phyloP scores from a whole-genome alignment of 1,140 invertebrate genomes.

The Zaprionus gabonicus region DNA sequence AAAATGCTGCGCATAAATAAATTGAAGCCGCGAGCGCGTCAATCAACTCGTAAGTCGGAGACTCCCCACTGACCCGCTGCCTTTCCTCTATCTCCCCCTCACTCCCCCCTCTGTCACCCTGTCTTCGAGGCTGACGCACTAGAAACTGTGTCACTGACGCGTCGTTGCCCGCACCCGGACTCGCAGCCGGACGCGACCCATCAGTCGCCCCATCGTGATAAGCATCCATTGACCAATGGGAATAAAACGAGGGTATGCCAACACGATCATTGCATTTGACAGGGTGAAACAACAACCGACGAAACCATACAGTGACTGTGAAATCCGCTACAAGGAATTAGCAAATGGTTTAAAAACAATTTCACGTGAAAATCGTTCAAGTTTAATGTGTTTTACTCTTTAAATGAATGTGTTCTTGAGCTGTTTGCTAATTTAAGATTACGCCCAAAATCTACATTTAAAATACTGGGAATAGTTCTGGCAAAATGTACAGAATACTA shows the following conservation, averaged over 20 bases:
- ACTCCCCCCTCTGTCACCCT: not conserved
- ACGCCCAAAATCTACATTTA: too few species aligned
- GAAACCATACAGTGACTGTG: not conserved
- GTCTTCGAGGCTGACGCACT: not conserved
- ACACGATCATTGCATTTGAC: conserved; percentile 13
- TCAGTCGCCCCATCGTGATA: conserved; percentile 37
- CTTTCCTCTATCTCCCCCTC: not conserved
- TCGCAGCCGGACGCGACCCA: conserved; percentile 45
- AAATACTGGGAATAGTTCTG: too few species aligned
- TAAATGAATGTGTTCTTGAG: too few species aligned
- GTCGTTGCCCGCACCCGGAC: conserved; percentile 34
- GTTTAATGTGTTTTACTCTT: too few species aligned
- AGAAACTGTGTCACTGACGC: conserved; percentile 70
- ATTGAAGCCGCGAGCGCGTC: conserved; percentile 48
- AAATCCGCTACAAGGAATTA: not conserved
- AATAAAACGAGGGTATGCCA: conserved; percentile 25
- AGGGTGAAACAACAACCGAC: not conserved
- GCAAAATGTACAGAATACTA: too few species aligned
- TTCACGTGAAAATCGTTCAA: too few species aligned
- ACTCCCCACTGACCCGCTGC: not conserved
- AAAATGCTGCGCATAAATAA: conserved; percentile 61
- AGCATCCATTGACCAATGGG: conserved; percentile 40
- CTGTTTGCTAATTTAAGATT: too few species aligned
- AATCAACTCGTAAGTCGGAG: conserved; percentile 48
- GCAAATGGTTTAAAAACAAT: not conserved